phyloP scores from a whole-genome alignment of 2,888 invertebrate species.

The Branchinecta sandiegonensis region DNA sequence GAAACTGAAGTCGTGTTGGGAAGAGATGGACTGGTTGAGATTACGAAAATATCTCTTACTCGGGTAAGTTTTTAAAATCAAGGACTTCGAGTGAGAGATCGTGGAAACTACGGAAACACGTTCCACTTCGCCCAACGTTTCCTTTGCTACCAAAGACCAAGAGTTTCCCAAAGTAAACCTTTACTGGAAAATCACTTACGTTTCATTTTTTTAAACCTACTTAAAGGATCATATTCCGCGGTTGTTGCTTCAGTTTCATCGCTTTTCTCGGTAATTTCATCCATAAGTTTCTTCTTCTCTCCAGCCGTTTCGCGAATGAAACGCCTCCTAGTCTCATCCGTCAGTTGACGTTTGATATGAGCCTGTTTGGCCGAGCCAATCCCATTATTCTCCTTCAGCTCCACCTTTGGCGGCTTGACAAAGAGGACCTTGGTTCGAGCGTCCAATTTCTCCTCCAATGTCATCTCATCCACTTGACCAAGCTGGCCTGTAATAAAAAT shows the following conservation, averaged over 20 bases:
- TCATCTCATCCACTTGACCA: conserved; percentile 65
- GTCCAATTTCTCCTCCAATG: conserved; percentile 59
- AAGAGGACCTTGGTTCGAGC: conserved; percentile 40
- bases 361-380: conserved; percentile 57
- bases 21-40: too few relatives aligned
- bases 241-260: background rate
- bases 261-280: background rate
- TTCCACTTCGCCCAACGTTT: too few relatives aligned
- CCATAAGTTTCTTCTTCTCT: background rate
- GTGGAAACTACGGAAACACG: too few relatives aligned
- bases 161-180: too few relatives aligned
- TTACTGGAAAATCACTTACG: background rate
- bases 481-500: conserved; percentile 39
- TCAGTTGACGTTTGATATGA: conserved; percentile 58
- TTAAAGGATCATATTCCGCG: conserved; percentile 2
- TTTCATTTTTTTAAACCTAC: conserved; percentile 5
- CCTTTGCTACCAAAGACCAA: too few relatives aligned
- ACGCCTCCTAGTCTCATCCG: conserved; percentile 46
- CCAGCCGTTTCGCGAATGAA: background rate
- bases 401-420: conserved; percentile 59
- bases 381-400: conserved; percentile 61
- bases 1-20: too few relatives aligned
- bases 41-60: too few relatives aligned
- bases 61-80: too few relatives aligned
- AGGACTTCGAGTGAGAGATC: too few relatives aligned